Base-by-base conservation (phyloP, 1,140 invertebrate species). In the Ericerus pela region DNA sequence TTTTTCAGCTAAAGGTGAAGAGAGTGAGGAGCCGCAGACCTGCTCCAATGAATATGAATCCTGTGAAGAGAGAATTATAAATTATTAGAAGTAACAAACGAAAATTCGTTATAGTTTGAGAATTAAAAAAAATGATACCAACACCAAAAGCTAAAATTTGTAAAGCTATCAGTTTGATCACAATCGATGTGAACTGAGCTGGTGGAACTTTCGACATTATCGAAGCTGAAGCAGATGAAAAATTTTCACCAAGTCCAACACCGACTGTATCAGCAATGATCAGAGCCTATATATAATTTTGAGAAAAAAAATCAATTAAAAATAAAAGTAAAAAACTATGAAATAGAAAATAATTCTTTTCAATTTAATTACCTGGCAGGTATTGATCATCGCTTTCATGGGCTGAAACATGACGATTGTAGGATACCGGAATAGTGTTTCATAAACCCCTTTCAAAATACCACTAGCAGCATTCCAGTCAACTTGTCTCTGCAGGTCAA, bases 381-480 rank as follows among this genome's bases (percentile, higher is more conserved):
- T 89, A 59, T 76, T 80, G 14, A 90, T 74, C 2, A 91, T 70
- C 18, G 89, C 86, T 74, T 97, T 98, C 24, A 98, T 77, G 68
- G 96, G 90, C 63, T 93, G 90, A 74, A 95, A 85, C 68, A 98
- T 92, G 60, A 95, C 90, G 43, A 99, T 91, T 65, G 94, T 97
- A 0, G 92, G 88, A 73, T 90, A 93, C 58, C 84, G 82, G 33
- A 82, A 78, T 62, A 98, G 79, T 0, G 94, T 97, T 65, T 94
- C 85, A 65, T 96, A 96, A 31, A 98, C 80, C 54, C 95, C 95
- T 74, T 90, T 90, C 1, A 99, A 71, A 26, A 98, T 74, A 30
- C 86, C 86, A 56, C 89, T 87, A 1, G 94, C 92, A 3, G 95
- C 92, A 65, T 90, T 84, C 95, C 95, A 99, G 67, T 97, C 92